These are phyloP conservation scores for Platycnemis pennipes DNA, from an alignment of 2,888 invertebrate genomes.

Conservation along the genomic window DNA sequence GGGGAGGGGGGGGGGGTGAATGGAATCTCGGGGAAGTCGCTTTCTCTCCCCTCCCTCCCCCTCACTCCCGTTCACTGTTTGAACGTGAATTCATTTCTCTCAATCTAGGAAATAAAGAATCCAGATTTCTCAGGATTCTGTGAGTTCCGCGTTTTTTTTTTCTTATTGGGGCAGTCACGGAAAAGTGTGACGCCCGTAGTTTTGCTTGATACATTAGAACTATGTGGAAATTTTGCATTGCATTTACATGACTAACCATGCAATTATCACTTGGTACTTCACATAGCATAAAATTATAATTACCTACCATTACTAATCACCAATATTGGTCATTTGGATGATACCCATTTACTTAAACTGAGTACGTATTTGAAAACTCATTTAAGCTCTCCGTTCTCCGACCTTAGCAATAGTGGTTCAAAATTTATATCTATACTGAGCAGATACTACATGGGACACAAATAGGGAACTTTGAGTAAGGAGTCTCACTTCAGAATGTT, in stretches of 20 bases:
- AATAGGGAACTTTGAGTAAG: no score
- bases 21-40: background rate
- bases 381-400: no score
- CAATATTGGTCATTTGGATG: no score
- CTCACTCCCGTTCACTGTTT: background rate
- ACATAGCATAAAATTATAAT: no score
- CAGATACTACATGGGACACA: no score
- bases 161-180: background rate
- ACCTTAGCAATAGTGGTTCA: no score
- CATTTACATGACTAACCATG: background rate
- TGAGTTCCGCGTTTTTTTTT: background rate
- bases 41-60: background rate
- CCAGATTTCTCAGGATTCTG: background rate
- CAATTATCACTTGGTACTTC: no score
- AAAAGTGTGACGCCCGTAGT: background rate
- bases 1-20: background rate
- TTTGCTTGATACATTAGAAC: background rate
- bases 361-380: no score
- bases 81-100: constrained; percentile 26
- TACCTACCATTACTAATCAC: no score
- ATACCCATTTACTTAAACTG: no score
- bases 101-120: background rate
- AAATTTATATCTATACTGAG: no score
- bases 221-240: background rate
- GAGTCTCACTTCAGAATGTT: no score